Percentiles rank a stretch among this genome's conserved stretches.
Conservation (phyloP, 2,113 vertebrate genomes). For the Jaculus jaculus region DNA sequence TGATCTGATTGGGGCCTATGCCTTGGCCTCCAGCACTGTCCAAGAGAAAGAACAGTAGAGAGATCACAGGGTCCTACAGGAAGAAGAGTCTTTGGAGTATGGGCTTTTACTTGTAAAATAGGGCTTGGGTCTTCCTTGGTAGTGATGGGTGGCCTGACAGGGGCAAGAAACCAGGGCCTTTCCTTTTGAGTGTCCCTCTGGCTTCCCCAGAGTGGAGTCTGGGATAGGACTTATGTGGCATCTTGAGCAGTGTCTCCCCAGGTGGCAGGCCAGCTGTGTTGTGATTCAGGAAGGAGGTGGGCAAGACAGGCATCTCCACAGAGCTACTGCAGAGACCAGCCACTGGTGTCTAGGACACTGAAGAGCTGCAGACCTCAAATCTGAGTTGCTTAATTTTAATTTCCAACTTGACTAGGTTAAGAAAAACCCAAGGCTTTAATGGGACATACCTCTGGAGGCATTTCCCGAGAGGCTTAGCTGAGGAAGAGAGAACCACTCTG, state of each 20-base stretch:
- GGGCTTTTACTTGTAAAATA: accelerated
- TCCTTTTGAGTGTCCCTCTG: too few species aligned
- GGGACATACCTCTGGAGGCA: background rate
- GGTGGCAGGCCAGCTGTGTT: accelerated
- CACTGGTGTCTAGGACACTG: too few species aligned
- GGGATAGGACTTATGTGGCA: background rate
- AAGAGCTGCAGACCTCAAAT: too few species aligned
- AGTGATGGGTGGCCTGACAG: accelerated
- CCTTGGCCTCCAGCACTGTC: accelerated
- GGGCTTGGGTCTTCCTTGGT: background rate
- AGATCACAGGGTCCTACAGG: background rate
- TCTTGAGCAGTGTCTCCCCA: too few species aligned
- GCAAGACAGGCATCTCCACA: background rate
- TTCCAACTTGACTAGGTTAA: background rate
- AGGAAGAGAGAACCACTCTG: background rate
- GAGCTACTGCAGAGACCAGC: too few species aligned
- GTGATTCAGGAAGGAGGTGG: background rate
- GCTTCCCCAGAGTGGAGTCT: background rate
- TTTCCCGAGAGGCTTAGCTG: background rate
- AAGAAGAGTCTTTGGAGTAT: accelerated
- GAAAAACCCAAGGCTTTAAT: background rate
- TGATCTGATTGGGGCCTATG: background rate
- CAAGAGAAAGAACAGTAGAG: accelerated
- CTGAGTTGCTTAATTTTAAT: background rate
- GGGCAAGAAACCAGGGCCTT: background rate